Percentiles rank a stretch among this genome's conserved stretches.
These are phyloP conservation scores for Gobio gobio DNA, from an alignment of 2,113 vertebrate genomes.

Conservation along the genomic window DNA sequence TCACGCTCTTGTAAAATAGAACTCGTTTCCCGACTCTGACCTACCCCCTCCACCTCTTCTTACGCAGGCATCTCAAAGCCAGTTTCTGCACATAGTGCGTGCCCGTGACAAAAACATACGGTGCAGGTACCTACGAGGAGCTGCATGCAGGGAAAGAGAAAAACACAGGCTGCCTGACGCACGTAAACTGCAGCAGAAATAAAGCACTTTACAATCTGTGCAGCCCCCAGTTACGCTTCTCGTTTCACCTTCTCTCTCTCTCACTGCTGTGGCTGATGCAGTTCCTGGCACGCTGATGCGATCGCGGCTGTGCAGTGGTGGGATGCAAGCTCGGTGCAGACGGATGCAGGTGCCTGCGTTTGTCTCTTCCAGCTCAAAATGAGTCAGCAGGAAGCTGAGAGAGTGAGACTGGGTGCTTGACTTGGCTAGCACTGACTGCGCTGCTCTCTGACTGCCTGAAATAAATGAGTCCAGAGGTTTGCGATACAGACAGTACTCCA, in stretches of 20 bases:
- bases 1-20: slow-evolving; percentile 32
- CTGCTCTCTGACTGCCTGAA: slow-evolving; percentile 24
- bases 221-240: slow-evolving; percentile 35
- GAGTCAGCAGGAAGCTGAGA: slow-evolving; percentile 52
- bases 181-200: slow-evolving; percentile 55
- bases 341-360: slow-evolving; percentile 43
- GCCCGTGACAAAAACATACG: slow-evolving; percentile 11
- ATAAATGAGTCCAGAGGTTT: slow-evolving; percentile 12
- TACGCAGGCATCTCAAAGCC: slow-evolving; percentile 49
- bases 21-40: slow-evolving; percentile 7
- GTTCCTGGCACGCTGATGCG: slow-evolving; percentile 45
- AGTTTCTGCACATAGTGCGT: slow-evolving; percentile 5
- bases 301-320: slow-evolving; percentile 37
- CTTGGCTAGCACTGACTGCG: background rate
- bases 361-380: slow-evolving; percentile 40
- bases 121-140: slow-evolving; percentile 36
- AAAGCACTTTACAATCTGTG: slow-evolving; percentile 43
- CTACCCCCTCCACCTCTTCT: slow-evolving; percentile 35
- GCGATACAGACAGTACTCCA: background rate
- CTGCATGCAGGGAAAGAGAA: background rate
- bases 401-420: slow-evolving; percentile 14
- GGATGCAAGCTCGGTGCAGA: slow-evolving; percentile 34
- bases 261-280: slow-evolving; percentile 37
- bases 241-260: slow-evolving; percentile 46
- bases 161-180: slow-evolving; percentile 43